Conservation (phyloP, 2,888 invertebrate genomes). For the Linnaemya vulpina region DNA sequence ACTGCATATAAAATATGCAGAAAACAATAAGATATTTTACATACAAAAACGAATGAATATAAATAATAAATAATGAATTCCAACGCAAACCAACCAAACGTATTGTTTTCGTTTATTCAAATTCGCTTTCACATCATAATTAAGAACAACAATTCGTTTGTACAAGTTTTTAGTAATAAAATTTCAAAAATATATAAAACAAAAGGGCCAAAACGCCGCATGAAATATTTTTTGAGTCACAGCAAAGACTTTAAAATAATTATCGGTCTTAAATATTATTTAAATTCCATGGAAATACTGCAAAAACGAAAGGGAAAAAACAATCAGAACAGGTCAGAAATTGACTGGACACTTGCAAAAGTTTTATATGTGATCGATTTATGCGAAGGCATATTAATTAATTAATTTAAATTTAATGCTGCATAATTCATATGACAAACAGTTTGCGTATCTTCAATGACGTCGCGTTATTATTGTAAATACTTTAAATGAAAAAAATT, state of each 20-base stretch:
- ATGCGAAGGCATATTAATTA: background rate
- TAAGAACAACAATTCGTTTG: background rate
- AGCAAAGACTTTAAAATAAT: no score
- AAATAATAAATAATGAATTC: conserved; percentile 12
- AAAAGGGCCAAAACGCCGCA: background rate
- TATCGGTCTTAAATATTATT: no score
- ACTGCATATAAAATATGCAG: conserved; percentile 63
- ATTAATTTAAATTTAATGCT: background rate
- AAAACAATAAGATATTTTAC: conserved; percentile 27
- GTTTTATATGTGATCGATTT: background rate
- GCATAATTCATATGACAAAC: background rate
- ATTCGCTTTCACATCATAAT: background rate
- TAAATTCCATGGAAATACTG: no score
- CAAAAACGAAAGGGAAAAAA: background rate
- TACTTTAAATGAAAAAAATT: conserved; percentile 19
- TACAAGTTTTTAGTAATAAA: background rate
- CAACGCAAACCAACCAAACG: conserved; percentile 38
- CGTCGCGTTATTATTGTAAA: conserved; percentile 35
- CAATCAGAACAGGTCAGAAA: background rate
- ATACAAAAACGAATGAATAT: conserved; percentile 25
- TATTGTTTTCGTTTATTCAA: conserved; percentile 15
- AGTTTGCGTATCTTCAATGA: background rate
- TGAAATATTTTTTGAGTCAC: no score
- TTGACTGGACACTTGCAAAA: background rate
- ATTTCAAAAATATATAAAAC: background rate